These are phyloP conservation scores for Bugulina stolonifera DNA, from an alignment of 2,888 invertebrate genomes.

Conservation along the genomic window DNA sequence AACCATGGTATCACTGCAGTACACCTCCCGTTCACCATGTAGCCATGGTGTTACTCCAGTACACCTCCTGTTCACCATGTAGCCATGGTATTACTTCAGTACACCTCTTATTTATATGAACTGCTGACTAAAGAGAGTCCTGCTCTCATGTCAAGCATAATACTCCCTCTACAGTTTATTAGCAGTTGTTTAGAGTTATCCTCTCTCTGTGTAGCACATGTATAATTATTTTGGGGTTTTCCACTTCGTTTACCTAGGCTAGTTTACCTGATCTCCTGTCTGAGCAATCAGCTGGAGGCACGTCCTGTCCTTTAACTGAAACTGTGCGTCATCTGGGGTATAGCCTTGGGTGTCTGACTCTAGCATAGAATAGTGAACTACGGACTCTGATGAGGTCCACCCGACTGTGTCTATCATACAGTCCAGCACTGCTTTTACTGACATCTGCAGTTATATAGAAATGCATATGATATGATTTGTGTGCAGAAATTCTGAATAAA, in stretches of 20 bases:
- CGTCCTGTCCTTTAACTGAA: slow-evolving; percentile 35
- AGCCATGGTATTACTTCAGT: too few species aligned
- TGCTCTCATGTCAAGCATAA: too few species aligned
- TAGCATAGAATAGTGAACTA: slow-evolving; percentile 38
- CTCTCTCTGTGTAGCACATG: too few species aligned
- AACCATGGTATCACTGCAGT: too few species aligned
- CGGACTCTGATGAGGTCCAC: slow-evolving; percentile 33
- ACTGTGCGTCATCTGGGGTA: slow-evolving; percentile 35
- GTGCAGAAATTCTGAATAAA: too few species aligned
- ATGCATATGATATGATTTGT: too few species aligned
- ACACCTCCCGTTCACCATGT: too few species aligned
- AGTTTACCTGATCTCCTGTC: slow-evolving; percentile 38
- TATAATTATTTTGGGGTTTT: background rate
- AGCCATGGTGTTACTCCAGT: too few species aligned
- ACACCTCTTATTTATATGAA: too few species aligned
- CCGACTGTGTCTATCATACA: slow-evolving; percentile 37
- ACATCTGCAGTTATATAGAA: slow-evolving; percentile 38
- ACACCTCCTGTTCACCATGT: too few species aligned
- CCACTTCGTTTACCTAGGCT: background rate
- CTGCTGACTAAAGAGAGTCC: too few species aligned
- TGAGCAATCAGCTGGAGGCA: slow-evolving; percentile 40
- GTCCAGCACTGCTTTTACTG: slow-evolving; percentile 38
- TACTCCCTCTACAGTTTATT: too few species aligned
- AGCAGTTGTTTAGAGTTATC: background rate
- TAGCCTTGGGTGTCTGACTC: slow-evolving; percentile 39